phyloP scores from a whole-genome alignment of 1,140 invertebrate species.

The Drosophila seguyi region DNA sequence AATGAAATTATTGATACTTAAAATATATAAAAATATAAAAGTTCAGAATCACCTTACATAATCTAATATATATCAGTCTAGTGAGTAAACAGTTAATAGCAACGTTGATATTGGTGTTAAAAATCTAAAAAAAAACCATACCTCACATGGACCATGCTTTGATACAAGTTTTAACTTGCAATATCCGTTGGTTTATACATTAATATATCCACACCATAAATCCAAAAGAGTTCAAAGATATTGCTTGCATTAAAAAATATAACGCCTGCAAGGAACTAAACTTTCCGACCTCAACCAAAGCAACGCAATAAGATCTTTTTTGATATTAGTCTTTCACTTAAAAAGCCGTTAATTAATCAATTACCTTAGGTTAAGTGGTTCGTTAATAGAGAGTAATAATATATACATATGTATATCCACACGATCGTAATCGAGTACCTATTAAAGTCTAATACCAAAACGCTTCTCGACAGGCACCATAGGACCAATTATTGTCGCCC shows the following conservation, averaged over 20 bases:
- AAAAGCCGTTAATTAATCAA: constrained; percentile 14
- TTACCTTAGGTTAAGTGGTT: constrained; percentile 37
- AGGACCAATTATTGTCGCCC: constrained; percentile 45
- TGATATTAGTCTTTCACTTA: constrained; percentile 16
- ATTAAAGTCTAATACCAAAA: constrained; percentile 28
- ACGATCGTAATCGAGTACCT: constrained; percentile 45
- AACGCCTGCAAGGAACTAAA: neutral
- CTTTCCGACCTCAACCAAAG: constrained; percentile 15
- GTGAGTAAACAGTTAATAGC: constrained; percentile 10
- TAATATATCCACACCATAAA: neutral
- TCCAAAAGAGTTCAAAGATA: neutral
- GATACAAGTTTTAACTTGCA: constrained; percentile 13
- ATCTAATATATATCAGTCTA: constrained; percentile 9
- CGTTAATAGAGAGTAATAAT: constrained; percentile 8
- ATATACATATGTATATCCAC: constrained; percentile 1
- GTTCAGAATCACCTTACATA: constrained; percentile 3
- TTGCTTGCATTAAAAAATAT: neutral
- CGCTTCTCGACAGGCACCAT: constrained; percentile 44
- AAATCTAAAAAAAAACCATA: constrained; percentile 14
- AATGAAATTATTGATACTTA: too few relatives aligned
- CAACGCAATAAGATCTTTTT: constrained; percentile 31
- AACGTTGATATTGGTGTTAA: constrained; percentile 8
- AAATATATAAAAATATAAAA: too few relatives aligned
- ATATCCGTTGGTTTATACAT: constrained; percentile 2
- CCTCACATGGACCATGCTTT: constrained; percentile 35